Conservation (phyloP, 2,888 invertebrate species). For the Buathra laborator region DNA sequence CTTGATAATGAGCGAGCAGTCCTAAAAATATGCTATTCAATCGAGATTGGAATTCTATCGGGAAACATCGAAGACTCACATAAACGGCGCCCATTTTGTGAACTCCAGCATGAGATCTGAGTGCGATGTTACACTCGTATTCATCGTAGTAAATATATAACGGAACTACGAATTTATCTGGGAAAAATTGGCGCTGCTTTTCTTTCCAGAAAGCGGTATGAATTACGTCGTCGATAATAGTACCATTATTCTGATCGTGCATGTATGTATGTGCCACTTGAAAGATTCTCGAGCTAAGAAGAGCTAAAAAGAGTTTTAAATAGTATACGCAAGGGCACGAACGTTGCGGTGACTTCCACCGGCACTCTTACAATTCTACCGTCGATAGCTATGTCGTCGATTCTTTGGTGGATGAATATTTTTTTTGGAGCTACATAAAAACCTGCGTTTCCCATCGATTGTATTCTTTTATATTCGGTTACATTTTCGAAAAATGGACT, state of each 20-base stretch:
- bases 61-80: constrained; percentile 61
- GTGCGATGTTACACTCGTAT: constrained; percentile 60
- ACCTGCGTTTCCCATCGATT: constrained; percentile 17
- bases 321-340: constrained; percentile 52
- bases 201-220: constrained; percentile 60
- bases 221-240: constrained; percentile 49
- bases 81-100: constrained; percentile 60
- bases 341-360: constrained; percentile 40
- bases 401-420: constrained; percentile 52
- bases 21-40: constrained; percentile 58
- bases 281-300: constrained; percentile 18
- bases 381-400: constrained; percentile 46
- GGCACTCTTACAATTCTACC: constrained; percentile 40
- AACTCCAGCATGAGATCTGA: constrained; percentile 63
- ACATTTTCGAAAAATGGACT: constrained; percentile 36
- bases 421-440: constrained; percentile 43
- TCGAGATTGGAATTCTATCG: constrained; percentile 49
- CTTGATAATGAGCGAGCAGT: constrained; percentile 52
- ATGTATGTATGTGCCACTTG: constrained; percentile 34
- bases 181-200: constrained; percentile 45
- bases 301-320: constrained; percentile 55
- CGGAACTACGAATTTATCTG: constrained; percentile 57
- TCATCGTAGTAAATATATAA: constrained; percentile 62
- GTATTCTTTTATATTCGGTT: constrained; percentile 54
- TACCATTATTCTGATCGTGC: constrained; percentile 24